phyloP scores from a whole-genome alignment of 92 coral and sea anemone species.

The Phenganax stokvisi region DNA sequence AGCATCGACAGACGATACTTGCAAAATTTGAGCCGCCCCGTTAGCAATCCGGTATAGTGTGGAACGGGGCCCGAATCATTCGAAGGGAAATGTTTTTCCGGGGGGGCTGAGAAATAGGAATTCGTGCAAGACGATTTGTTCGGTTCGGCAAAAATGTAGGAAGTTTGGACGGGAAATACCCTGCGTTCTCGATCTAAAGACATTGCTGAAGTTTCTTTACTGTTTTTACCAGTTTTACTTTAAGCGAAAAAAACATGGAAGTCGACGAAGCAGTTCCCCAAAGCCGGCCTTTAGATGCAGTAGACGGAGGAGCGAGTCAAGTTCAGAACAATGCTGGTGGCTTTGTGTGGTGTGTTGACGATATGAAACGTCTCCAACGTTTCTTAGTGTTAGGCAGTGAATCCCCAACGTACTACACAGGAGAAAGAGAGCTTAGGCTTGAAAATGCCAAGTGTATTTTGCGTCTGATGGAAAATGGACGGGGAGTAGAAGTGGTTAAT shows the following conservation, averaged over 20 bases:
- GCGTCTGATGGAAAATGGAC: constrained; percentile 17
- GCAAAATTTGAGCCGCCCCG: no score
- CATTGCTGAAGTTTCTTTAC: constrained; percentile 3
- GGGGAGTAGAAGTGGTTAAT: constrained; percentile 40
- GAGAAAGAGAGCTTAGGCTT: neutral
- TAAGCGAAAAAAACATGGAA: neutral
- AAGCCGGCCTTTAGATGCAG: constrained; percentile 29
- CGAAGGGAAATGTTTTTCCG: no score
- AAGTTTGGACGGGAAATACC: constrained; percentile 9
- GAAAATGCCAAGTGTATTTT: constrained; percentile 34
- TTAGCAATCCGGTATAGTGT: no score
- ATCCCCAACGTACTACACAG: constrained; percentile 33
- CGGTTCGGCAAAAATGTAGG: no score
- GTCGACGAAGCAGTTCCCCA: constrained; percentile 3
- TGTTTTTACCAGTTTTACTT: no score
- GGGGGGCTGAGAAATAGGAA: no score
- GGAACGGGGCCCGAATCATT: no score
- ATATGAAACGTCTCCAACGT: constrained; percentile 34
- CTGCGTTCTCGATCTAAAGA: neutral
- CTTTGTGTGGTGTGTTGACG: constrained; percentile 35
- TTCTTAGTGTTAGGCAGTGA: constrained; percentile 42
- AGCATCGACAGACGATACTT: no score
- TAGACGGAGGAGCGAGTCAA: constrained; percentile 27
- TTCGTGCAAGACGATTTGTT: no score
- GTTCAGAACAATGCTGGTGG: constrained; percentile 16